These are phyloP conservation scores for Beris morrisii DNA, from an alignment of 2,888 invertebrate genomes.

Conservation along the genomic window DNA sequence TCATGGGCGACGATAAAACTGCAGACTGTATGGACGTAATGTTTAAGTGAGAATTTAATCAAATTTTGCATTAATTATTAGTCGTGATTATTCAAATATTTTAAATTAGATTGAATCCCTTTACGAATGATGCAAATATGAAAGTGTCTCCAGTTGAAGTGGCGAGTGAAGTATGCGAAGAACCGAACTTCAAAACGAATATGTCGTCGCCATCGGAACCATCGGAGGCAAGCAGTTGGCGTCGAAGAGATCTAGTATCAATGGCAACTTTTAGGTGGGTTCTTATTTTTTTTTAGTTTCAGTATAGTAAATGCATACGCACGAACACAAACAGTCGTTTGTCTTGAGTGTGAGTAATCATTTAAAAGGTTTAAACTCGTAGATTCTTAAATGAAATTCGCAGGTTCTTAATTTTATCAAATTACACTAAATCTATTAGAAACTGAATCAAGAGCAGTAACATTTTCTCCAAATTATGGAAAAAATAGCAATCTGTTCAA, in stretches of 20 bases:
- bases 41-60: constrained; percentile 58
- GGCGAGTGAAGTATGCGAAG: constrained; percentile 82
- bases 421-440: too few relatives aligned
- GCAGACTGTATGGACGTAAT: constrained; percentile 71
- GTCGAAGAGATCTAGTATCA: constrained; percentile 74
- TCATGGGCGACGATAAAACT: constrained; percentile 67
- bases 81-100: constrained; percentile 5
- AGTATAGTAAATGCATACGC: too few relatives aligned
- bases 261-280: constrained; percentile 56
- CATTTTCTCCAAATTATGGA: too few relatives aligned
- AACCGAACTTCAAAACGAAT: constrained; percentile 61
- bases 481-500: too few relatives aligned
- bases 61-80: background rate
- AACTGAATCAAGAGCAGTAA: background rate
- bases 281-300: too few relatives aligned
- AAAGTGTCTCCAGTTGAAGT: constrained; percentile 67
- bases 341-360: too few relatives aligned
- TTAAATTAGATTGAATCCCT: constrained; percentile 52
- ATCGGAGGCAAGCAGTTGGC: constrained; percentile 77
- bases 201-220: constrained; percentile 82
- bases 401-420: too few relatives aligned
- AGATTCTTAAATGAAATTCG: too few relatives aligned
- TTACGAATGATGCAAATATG: constrained; percentile 57
- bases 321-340: too few relatives aligned
- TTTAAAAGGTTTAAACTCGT: too few relatives aligned